Conservation (phyloP, 64 coral and sea anemone genomes). For the Acropora tenuis region DNA sequence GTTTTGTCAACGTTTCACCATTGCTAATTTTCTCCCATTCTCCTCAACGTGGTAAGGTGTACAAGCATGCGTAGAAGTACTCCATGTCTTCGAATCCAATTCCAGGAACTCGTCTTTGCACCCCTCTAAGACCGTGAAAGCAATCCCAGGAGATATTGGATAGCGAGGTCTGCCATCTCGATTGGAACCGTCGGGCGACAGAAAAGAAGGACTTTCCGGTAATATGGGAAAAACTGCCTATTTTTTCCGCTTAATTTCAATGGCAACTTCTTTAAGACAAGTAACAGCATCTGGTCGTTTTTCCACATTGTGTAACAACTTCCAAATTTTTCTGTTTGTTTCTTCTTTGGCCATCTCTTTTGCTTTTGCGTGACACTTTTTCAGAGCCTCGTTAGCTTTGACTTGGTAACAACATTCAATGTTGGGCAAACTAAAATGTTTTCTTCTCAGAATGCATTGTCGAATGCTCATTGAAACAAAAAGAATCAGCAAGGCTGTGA, state of each 20-base stretch:
- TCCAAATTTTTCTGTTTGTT: not conserved
- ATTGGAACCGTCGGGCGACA: not conserved
- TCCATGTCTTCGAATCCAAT: no score
- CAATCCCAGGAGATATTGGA: no score
- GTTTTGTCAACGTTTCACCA: not conserved
- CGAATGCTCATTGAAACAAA: constrained; percentile 1
- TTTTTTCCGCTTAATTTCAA: not conserved
- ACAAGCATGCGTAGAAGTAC: no score
- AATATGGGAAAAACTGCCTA: not conserved
- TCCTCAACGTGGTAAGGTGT: not conserved
- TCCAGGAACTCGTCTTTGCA: no score
- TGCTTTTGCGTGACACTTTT: constrained; percentile 3
- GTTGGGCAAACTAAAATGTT: not conserved
- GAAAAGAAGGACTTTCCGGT: not conserved
- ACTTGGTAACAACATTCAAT: not conserved
- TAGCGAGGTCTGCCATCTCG: no score
- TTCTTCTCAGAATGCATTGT: not conserved
- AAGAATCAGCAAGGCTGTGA: not conserved
- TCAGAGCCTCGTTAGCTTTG: not conserved
- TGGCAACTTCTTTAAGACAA: not conserved
- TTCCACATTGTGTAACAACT: not conserved
- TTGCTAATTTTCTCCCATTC: not conserved
- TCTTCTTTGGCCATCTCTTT: constrained; percentile 25
- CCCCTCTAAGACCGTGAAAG: no score
- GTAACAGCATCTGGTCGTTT: not conserved